phyloP scores from a whole-genome alignment of 1,140 invertebrate species.

The Leptopilina clavipes region DNA sequence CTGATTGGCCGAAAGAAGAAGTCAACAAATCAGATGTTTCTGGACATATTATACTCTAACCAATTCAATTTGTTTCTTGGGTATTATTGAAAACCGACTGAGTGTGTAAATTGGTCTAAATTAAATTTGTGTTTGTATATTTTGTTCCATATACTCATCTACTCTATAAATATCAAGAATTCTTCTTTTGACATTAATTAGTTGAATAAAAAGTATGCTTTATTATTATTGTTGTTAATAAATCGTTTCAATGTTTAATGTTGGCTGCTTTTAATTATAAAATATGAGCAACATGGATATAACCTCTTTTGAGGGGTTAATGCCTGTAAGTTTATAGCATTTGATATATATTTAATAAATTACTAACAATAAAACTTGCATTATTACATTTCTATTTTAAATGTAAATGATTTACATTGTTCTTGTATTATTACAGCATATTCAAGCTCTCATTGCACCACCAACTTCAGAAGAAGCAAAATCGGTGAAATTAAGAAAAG shows the following conservation, averaged over 20 bases:
- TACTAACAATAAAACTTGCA: no score
- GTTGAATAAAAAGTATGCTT: background rate
- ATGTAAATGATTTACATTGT: background rate
- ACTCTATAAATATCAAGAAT: no score
- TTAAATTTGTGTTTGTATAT: no score
- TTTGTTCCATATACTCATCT: no score
- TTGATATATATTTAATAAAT: conserved; percentile 33
- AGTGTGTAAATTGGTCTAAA: no score
- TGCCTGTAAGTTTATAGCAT: conserved; percentile 85
- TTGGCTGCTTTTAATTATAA: background rate
- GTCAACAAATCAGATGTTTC: no score
- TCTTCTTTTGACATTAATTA: background rate
- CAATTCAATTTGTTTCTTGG: no score
- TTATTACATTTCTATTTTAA: no score
- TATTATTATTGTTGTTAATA: background rate
- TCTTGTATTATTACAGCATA: conserved; percentile 79
- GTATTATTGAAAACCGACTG: no score
- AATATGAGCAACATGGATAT: conserved; percentile 74
- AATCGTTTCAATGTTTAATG: background rate
- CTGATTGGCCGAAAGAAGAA: no score
- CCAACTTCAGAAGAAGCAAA: conserved; percentile 83
- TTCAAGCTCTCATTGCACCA: conserved; percentile 90
- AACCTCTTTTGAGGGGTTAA: conserved; percentile 79
- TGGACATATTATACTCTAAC: no score
- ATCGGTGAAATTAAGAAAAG: conserved; percentile 77